A percentile compares a stretch with the other conserved stretches of the same genome.
Evolutionary conservation across 2,797 vertebrate genomes (phyloP).

Genomic region (Poeciliopsis gracilis): DNA sequence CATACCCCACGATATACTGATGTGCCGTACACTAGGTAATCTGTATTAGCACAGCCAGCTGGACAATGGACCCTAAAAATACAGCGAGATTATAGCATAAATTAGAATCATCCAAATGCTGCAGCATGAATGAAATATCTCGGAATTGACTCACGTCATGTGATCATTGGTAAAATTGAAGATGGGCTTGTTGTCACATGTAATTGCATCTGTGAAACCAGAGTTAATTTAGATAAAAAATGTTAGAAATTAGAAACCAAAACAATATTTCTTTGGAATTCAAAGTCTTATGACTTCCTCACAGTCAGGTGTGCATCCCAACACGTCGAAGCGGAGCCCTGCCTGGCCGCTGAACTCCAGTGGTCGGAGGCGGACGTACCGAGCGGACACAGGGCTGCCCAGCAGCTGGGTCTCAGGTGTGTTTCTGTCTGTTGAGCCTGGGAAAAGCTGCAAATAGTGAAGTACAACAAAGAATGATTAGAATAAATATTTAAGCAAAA

Average conservation of each 20-base stretch:
- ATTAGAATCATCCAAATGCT: neutral
- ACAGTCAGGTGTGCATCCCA: constrained; percentile 83
- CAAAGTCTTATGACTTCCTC: constrained; percentile 18
- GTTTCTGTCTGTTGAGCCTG: constrained; percentile 71
- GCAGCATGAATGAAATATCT: neutral
- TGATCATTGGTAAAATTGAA: constrained; percentile 67
- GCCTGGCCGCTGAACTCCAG: constrained; percentile 62
- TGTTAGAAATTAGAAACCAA: neutral
- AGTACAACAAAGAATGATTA: neutral
- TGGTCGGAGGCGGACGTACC: constrained; percentile 73
- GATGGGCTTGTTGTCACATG: constrained; percentile 65
- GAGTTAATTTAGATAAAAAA: neutral
- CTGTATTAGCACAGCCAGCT: constrained; percentile 66
- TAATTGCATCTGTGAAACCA: constrained; percentile 75
- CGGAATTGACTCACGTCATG: constrained; percentile 70
- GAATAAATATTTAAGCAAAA: neutral
- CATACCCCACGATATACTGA: constrained; percentile 78
- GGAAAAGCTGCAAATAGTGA: constrained; percentile 65
- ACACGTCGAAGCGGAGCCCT: constrained; percentile 80
- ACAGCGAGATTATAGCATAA: neutral
- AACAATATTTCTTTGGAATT: neutral
- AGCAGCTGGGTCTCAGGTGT: constrained; percentile 75
- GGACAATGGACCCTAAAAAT: constrained; percentile 80
- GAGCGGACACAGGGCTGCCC: constrained; percentile 74
- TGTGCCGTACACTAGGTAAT: constrained; percentile 75